Evolutionary conservation across 2,888 invertebrate genomes (phyloP).

Genomic region (Tipula confusa): DNA sequence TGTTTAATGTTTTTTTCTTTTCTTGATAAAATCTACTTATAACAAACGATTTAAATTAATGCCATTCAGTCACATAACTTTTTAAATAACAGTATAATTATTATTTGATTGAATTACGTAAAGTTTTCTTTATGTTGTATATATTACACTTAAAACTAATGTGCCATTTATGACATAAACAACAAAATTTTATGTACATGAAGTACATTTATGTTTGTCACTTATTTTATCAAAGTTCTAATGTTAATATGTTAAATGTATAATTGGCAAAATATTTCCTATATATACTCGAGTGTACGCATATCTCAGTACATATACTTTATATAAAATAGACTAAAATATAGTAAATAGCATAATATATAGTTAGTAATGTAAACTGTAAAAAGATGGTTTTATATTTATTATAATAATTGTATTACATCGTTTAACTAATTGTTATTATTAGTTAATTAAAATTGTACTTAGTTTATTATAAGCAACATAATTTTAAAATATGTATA

Average conservation of each 20-base stretch:
- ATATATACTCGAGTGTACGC: not conserved
- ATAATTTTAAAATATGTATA: not conserved
- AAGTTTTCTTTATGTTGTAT: too few species aligned
- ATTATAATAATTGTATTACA: conserved; percentile 12
- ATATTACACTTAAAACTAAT: not conserved
- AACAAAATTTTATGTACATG: not conserved
- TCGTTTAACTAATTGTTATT: conserved; percentile 1
- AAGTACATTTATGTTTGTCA: not conserved
- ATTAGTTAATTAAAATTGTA: conserved; percentile 20
- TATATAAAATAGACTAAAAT: too few species aligned
- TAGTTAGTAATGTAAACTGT: not conserved
- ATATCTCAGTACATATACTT: not conserved
- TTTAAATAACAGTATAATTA: not conserved
- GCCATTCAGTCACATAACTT: not conserved
- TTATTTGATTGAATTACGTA: too few species aligned
- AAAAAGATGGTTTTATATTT: not conserved
- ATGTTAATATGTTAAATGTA: not conserved
- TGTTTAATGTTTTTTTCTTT: not conserved
- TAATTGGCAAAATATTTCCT: not conserved
- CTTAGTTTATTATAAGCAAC: not conserved
- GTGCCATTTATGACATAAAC: not conserved
- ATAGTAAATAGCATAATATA: too few species aligned
- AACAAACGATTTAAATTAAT: not conserved
- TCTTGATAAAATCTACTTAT: not conserved
- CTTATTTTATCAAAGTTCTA: not conserved